A percentile compares a stretch with the other conserved stretches of the same genome.
Conservation (phyloP, 2,113 vertebrate species). For the Phrynosoma platyrhinos region DNA sequence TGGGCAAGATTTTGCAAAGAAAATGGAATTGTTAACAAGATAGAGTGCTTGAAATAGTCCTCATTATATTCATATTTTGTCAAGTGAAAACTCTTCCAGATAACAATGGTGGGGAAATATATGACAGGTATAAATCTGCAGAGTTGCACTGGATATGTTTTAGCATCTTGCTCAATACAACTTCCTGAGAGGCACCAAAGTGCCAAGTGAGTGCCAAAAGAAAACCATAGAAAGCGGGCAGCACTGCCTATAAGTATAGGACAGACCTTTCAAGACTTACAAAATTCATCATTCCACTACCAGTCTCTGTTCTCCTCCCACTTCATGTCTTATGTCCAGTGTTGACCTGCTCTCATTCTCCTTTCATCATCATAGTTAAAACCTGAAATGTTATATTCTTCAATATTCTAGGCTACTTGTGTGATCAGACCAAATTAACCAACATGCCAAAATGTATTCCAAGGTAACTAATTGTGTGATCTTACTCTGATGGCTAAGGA, state of each 20-base stretch:
- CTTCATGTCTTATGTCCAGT: neutral
- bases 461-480: neutral
- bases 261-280: neutral
- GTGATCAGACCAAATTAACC: neutral
- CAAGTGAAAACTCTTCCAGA: conserved; percentile 23
- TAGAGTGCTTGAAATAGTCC: neutral
- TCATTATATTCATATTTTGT: neutral
- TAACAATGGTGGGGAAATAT: neutral
- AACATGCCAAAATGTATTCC: neutral
- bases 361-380: neutral
- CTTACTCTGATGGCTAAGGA: neutral
- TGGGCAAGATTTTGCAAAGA: conserved; percentile 21
- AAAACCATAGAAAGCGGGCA: neutral
- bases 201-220: neutral
- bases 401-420: neutral
- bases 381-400: neutral
- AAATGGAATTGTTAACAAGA: conserved; percentile 9
- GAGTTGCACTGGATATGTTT: neutral
- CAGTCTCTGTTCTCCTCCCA: neutral
- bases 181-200: neutral
- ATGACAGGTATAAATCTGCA: conserved; percentile 7
- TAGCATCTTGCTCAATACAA: neutral
- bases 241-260: neutral
- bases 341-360: neutral
- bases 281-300: neutral